Evolutionary conservation across 1,140 invertebrate genomes (phyloP), one percentile per base, ranked within the genome.

Genomic region (Hypsibius dujardini): DNA sequence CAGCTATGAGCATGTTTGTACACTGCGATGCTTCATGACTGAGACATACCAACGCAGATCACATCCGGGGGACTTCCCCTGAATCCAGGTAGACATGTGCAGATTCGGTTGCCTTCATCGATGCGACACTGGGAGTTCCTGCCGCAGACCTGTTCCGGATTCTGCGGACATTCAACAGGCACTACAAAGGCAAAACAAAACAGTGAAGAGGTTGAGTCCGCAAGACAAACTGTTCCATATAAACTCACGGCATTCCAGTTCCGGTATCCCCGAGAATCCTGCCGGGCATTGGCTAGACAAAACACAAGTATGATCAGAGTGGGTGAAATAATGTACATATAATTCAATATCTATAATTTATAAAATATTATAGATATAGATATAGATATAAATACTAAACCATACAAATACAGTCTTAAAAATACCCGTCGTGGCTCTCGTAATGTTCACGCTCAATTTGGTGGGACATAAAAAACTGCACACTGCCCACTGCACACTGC

Each of bases 51-150:
- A 47, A 83, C 76, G 78, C 90, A 92, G 75, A 87, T 84, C 75
- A 85, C 85, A 59, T 85, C 42, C 62, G 62, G 84, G 0, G 88
- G 85, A 80, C 77, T 75, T 45, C 89, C 90, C 15, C 86, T 85
- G 76, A 83, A 91, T 2, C 89, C 90, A 15, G 85, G 83, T 71
- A 86, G 86, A 77, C 90, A 92, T 70, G 85, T 82, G 74, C 89
- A 92, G 60, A 56, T 60, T 69, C 74, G 75, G 46, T 70, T 73
- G 2, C 76, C 75, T 14, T 47, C 72, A 47, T 42, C 3, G 7
- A 73, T 46, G 2, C 40, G 45, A 46, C 14, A 72, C 12, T 15
- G 12, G 3, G 62, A 12, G 42, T 67, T 67, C 12, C 12, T 67
- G 12, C 62, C 62, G 45, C 62, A 67, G 12, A 67, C 62, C 7